phyloP scores from a whole-genome alignment of 1,140 invertebrate species.

The Drosophila baimaii region DNA sequence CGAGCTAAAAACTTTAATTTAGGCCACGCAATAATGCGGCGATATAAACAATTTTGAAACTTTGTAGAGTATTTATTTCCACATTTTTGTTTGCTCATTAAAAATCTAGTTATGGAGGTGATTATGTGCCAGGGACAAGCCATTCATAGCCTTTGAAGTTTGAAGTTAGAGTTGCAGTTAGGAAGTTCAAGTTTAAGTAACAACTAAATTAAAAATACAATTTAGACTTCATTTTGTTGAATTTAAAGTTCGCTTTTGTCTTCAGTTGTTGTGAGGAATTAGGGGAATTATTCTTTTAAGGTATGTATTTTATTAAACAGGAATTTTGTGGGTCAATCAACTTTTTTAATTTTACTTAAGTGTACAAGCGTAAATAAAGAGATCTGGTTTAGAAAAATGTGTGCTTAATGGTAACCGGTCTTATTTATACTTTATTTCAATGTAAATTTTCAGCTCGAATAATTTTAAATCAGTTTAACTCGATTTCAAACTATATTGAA shows the following conservation, averaged over 20 bases:
- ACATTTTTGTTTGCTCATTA: neutral
- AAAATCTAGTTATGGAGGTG: slow-evolving; percentile 2
- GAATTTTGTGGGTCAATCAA: slow-evolving; percentile 2
- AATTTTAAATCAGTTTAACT: neutral
- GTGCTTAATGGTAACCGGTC: neutral
- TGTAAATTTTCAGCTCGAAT: neutral
- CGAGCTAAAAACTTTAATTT: neutral
- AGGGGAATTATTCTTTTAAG: neutral
- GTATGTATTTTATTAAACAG: neutral
- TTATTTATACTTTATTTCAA: neutral
- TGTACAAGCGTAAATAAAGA: neutral
- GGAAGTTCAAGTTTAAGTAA: neutral
- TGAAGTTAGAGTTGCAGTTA: neutral
- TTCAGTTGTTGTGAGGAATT: neutral
- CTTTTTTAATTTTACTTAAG: neutral
- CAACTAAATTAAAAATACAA: neutral
- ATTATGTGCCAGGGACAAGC: slow-evolving; percentile 7
- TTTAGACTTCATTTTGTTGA: neutral
- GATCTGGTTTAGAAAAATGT: neutral
- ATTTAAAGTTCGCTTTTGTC: neutral
- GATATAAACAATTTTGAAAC: neutral
- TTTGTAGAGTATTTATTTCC: neutral
- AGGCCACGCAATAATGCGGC: no score
- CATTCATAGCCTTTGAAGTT: neutral
- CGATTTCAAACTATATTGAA: no score